Evolutionary conservation across 2,888 invertebrate species (phyloP).

Genomic region (Argyresthia goedartella): DNA sequence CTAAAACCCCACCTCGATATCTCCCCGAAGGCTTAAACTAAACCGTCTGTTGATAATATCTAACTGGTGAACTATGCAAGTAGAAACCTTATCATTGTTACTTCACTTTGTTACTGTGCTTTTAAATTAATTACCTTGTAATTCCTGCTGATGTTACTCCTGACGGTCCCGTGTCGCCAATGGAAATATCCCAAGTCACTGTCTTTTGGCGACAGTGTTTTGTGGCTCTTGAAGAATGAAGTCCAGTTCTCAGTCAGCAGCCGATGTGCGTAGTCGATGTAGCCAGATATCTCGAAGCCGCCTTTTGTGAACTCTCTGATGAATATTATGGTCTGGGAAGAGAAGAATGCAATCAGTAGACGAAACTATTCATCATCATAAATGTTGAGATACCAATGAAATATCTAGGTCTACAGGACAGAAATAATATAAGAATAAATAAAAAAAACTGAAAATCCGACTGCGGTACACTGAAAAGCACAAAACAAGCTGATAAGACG

Average conservation of each 20-base stretch:
- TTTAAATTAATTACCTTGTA: slow-evolving; percentile 68
- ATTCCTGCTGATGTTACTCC: slow-evolving; percentile 81
- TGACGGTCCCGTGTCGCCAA: slow-evolving; percentile 79
- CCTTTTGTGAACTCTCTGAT: slow-evolving; percentile 75
- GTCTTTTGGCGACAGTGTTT: slow-evolving; percentile 74
- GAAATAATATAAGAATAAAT: background rate
- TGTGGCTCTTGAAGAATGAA: slow-evolving; percentile 77
- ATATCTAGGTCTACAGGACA: no score
- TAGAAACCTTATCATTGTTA: no score
- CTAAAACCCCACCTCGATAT: no score
- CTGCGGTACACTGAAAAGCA: no score
- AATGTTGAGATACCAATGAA: no score
- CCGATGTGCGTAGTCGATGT: slow-evolving; percentile 84
- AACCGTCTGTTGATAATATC: no score
- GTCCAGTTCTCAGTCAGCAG: slow-evolving; percentile 80
- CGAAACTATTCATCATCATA: background rate
- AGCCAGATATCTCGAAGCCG: slow-evolving; percentile 86
- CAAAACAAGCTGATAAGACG: no score
- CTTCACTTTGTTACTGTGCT: no score
- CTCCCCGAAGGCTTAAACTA: no score
- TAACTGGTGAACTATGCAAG: no score
- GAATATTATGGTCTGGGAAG: slow-evolving; percentile 81
- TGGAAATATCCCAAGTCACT: slow-evolving; percentile 84
- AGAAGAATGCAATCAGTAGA: background rate
- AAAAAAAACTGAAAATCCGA: background rate